Base-by-base conservation (phyloP, 2,113 vertebrate species). In the Silurus asotus region DNA sequence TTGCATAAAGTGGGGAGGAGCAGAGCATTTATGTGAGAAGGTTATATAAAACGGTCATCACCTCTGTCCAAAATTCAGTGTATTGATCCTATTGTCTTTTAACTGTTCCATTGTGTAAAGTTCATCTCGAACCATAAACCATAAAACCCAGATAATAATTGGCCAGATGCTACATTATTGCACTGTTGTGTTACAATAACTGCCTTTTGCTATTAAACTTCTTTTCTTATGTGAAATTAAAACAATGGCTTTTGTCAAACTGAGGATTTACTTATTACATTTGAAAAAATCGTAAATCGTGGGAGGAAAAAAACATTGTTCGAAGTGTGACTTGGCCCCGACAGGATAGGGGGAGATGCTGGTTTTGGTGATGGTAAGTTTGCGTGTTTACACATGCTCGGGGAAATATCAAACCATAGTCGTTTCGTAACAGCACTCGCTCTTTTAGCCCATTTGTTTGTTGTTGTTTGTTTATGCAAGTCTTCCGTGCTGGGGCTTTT, bases 391-490 rank as follows among this genome's bases (percentile, higher is more conserved):
- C 56, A 64, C 55, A 74, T n/a, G n/a, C 77, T 37, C 51, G 81
- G 81, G 85, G 70, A 74, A 37, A 75, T 76, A 74, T 82, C 80
- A 82, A 86, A 64, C 67, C 14, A 51, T 19, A 78, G 28, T 49
- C 11, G 70, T 72, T 75, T 85, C 20, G 70, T 59, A 87, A 78
- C 83, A 83, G 64, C 61, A 61, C 8, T 81, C 48, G 28, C 3
- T 81, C 49, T 83, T 85, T 67, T 51, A 76, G 70, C 48, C n/a
- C 51, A 17, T 56, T 85, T 79, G 78, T 84, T 84, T 86, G 67
- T 74, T 87, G 56, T 62, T 82, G 45, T 82, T 89, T 87, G 86
- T 87, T 87, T 87, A 85, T 80, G 79, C 69, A 51, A 83, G 86
- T 85, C 62, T 62, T 84, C 75, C 9, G 17, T 85, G 65, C 64